phyloP scores from a whole-genome alignment of 1,140 invertebrate genomes.

The Orchesella cincta region DNA sequence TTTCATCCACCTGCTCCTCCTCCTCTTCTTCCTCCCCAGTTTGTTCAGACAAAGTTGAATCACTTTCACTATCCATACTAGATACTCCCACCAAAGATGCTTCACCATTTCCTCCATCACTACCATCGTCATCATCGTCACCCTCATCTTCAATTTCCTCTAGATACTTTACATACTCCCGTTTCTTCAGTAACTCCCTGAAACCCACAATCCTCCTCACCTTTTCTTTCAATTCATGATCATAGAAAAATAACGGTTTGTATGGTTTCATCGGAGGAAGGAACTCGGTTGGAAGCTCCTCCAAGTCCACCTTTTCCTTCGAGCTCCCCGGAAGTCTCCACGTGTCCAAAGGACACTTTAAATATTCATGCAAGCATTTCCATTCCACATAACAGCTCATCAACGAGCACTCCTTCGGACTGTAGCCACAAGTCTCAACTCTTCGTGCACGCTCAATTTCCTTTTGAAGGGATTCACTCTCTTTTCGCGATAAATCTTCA shows the following conservation, averaged over 20 bases:
- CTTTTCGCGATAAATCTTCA: background rate
- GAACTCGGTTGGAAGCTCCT: background rate
- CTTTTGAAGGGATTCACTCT: background rate
- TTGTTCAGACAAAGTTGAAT: background rate
- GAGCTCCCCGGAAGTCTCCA: conserved; percentile 44
- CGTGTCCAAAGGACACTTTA: background rate
- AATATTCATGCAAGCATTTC: background rate
- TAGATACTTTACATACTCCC: background rate
- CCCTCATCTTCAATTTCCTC: background rate
- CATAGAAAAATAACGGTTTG: background rate
- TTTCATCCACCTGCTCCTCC: background rate
- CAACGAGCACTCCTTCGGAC: background rate
- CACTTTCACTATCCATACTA: background rate
- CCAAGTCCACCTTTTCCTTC: conserved; percentile 18
- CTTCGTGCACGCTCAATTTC: background rate
- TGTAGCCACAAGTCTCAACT: background rate
- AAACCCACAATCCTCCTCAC: background rate
- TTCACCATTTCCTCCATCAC: background rate
- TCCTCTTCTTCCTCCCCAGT: background rate
- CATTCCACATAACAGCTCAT: background rate
- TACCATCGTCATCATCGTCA: background rate
- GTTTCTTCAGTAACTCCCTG: background rate
- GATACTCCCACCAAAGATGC: background rate
- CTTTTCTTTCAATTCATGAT: background rate
- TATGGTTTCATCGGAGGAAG: background rate